These are phyloP conservation scores for Dolomedes plantarius DNA, from an alignment of 2,888 invertebrate genomes.

Conservation along the genomic window DNA sequence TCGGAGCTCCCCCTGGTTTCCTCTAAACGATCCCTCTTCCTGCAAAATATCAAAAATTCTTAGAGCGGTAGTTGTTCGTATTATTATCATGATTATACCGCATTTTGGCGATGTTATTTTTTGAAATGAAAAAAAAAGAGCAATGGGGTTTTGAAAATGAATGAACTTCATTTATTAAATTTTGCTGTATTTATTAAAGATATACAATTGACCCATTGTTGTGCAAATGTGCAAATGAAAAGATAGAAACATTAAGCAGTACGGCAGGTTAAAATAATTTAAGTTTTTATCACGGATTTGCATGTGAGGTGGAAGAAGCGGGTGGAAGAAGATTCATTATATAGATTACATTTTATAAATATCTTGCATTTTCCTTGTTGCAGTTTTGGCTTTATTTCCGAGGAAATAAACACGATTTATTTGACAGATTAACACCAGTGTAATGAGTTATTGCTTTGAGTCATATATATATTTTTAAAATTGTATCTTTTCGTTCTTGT, in stretches of 20 bases:
- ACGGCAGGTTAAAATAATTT: neutral
- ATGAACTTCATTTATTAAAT: conserved; percentile 12
- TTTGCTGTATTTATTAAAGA: conserved; percentile 1
- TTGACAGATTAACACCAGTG: too few species aligned
- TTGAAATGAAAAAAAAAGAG: neutral
- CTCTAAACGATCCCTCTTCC: neutral
- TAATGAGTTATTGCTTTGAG: too few species aligned
- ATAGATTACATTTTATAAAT: too few species aligned
- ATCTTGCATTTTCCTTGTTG: too few species aligned
- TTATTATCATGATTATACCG: neutral
- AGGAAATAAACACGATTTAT: too few species aligned
- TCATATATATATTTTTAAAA: too few species aligned
- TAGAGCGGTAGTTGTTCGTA: neutral
- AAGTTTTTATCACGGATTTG: too few species aligned
- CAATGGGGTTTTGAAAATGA: neutral
- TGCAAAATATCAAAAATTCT: neutral
- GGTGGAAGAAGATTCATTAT: too few species aligned
- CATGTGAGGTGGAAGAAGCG: too few species aligned
- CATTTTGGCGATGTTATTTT: neutral
- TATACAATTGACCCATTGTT: conserved; percentile 6
- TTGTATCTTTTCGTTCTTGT: too few species aligned
- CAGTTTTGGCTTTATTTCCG: too few species aligned
- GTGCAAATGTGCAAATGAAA: neutral
- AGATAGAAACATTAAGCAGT: neutral
- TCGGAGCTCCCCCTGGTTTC: neutral